Evolutionary conservation across 2,888 invertebrate species (phyloP).

Genomic region (Euzophera pinguis): DNA sequence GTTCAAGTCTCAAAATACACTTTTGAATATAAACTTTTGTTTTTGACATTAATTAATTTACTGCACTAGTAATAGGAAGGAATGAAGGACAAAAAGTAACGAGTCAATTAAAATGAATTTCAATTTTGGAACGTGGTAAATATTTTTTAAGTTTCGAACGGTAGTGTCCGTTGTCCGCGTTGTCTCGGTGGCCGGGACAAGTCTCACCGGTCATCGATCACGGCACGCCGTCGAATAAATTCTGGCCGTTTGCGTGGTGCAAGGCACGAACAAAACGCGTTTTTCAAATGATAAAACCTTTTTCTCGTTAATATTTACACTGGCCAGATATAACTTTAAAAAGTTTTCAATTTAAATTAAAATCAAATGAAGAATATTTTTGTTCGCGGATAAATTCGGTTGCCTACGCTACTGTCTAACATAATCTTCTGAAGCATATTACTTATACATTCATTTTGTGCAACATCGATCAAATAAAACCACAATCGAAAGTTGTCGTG

Average conservation of each 20-base stretch:
- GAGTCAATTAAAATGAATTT: conserved; percentile 45
- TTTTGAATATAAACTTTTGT: background rate
- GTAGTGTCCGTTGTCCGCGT: conserved; percentile 59
- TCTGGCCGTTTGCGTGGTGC: conserved; percentile 39
- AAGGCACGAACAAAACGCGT: conserved; percentile 26
- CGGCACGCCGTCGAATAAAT: conserved; percentile 68
- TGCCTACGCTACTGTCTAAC: background rate
- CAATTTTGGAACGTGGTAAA: conserved; percentile 48
- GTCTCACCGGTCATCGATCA: conserved; percentile 68
- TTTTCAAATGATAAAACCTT: conserved; percentile 8
- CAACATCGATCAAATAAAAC: conserved; percentile 10
- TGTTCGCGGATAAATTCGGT: too few species aligned
- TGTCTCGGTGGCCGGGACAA: conserved; percentile 53
- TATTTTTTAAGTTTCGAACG: conserved; percentile 46
- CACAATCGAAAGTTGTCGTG: conserved; percentile 19
- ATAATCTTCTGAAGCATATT: conserved; percentile 1
- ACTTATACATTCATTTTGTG: background rate
- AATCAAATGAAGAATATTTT: too few species aligned
- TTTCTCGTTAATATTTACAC: background rate
- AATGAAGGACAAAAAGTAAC: conserved; percentile 22
- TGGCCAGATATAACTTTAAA: background rate
- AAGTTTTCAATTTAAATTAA: too few species aligned
- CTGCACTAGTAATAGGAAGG: background rate
- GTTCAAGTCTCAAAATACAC: too few species aligned
- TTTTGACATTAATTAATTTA: background rate